phyloP scores from a whole-genome alignment of 2,113 vertebrate species.

The Ramphastos sulfuratus region DNA sequence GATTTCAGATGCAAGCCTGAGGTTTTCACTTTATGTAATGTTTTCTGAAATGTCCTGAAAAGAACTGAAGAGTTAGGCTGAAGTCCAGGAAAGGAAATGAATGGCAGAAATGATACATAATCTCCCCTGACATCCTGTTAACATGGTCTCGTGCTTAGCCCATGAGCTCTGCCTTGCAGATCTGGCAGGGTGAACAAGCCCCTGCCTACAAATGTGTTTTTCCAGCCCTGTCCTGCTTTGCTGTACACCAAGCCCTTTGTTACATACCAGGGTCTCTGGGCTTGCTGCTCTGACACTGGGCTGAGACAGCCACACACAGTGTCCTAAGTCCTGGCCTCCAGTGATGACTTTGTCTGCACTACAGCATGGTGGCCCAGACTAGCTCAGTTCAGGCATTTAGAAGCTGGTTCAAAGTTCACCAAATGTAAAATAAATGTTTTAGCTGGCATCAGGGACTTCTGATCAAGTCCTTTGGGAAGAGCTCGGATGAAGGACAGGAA shows the following conservation, averaged over 20 bases:
- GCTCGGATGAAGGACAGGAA: neutral
- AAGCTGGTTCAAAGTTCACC: neutral
- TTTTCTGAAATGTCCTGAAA: conserved; percentile 64
- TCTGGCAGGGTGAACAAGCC: neutral
- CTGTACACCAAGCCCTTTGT: neutral
- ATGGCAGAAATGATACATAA: conserved; percentile 62
- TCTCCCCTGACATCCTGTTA: conserved; percentile 62
- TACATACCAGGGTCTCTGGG: neutral
- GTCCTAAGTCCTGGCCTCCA: accelerated
- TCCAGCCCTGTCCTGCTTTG: neutral
- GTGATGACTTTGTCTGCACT: neutral
- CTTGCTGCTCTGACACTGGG: neutral
- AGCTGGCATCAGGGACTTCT: neutral
- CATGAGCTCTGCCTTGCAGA: conserved; percentile 19
- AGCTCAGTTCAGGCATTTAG: neutral
- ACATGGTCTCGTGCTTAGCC: neutral
- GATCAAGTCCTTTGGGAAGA: neutral
- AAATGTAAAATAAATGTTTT: neutral
- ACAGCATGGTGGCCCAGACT: accelerated
- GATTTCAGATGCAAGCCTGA: conserved; percentile 47
- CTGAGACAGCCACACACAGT: accelerated
- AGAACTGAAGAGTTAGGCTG: conserved; percentile 65
- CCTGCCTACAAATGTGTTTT: neutral
- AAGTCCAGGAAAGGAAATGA: conserved; percentile 65
- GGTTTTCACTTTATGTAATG: conserved; percentile 62